These are phyloP conservation scores for Mesorhabditis belari DNA, from an alignment of 2,888 invertebrate genomes.

Conservation along the genomic window DNA sequence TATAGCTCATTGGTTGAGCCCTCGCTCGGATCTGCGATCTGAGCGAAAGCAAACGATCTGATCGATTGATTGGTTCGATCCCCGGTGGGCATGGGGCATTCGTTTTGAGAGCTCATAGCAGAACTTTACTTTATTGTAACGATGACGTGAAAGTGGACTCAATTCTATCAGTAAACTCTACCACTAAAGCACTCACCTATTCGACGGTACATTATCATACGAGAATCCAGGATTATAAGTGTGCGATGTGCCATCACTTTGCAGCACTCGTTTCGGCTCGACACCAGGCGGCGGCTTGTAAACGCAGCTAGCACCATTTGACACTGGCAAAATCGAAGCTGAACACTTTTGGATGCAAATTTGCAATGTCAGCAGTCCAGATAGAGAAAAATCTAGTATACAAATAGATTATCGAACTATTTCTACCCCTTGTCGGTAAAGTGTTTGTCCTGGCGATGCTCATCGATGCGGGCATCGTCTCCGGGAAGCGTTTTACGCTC, in stretches of 20 bases:
- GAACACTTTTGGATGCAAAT: slow-evolving; percentile 2
- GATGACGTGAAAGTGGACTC: too few species aligned
- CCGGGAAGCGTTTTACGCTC: slow-evolving; percentile 17
- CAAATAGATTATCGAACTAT: neutral
- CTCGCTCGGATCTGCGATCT: too few species aligned
- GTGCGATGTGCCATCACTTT: slow-evolving; percentile 1
- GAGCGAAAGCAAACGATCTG: too few species aligned
- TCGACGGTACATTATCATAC: slow-evolving; percentile 27
- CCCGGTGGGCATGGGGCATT: too few species aligned
- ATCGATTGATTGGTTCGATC: too few species aligned
- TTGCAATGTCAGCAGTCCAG: too few species aligned
- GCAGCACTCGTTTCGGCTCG: slow-evolving; percentile 8
- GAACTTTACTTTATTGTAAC: too few species aligned
- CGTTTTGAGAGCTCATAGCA: too few species aligned
- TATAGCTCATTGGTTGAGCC: too few species aligned
- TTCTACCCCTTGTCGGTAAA: slow-evolving; percentile 11
- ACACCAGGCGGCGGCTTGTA: slow-evolving; percentile 11
- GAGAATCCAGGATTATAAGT: slow-evolving; percentile 9
- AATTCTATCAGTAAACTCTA: neutral
- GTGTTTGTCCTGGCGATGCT: slow-evolving; percentile 14
- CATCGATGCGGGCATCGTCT: slow-evolving; percentile 18
- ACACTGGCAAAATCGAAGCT: slow-evolving; percentile 18
- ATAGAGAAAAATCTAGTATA: too few species aligned
- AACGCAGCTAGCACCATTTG: slow-evolving; percentile 6
- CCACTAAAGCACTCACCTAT: neutral